Base-by-base conservation (phyloP, 2,888 invertebrate genomes). In the Margaritifera margaritifera region DNA sequence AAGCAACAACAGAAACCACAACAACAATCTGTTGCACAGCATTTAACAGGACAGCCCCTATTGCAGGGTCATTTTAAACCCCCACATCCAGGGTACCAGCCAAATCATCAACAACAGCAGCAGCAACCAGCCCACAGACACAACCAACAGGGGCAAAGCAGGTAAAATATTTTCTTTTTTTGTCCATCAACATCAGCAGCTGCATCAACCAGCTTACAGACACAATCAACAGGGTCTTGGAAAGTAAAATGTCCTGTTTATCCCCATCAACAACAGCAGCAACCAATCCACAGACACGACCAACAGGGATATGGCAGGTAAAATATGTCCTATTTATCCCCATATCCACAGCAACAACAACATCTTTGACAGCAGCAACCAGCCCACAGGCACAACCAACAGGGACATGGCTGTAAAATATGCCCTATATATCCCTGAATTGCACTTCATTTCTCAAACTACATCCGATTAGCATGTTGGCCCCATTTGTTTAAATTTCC, bases 161-260 rank as follows among this genome's bases (percentile, higher is more conserved):
- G 42, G 42, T 42, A 15, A 42, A 42, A 42, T 15, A 42, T 42
- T 11, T 15, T 42, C 11, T 42, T 0, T 42, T n/a, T 8, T 42
- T 8, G 42, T 15, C 42, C 15, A 42, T 15, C 59, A 59, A 22
- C 62, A 54, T 51, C 53, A 22, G 24, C 19, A 64, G 19, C 51
- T 59, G 25, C 66, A 60, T 25, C 64, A 66, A 22, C 56, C 50
- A 50, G 20, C 65, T 22, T 57, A 60, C 55, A 50, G 66, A 61
- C 18, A 60, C 27, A 62, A 68, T 25, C 61, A 66, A 31, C 56
- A 69, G 54, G 66, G 55, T 15, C 63, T 53, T 51, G 58, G 66
- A 22, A 60, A 71, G 19, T 70, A 75, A 60, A 75, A 75, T 54
- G 42, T 22, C 62, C 57, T 22, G 24, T 15, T 15, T 62, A 15